Percentiles rank a stretch among this genome's conserved stretches.
Evolutionary conservation across 2,888 invertebrate genomes (phyloP).

Genomic region (Achlya flavicornis): DNA sequence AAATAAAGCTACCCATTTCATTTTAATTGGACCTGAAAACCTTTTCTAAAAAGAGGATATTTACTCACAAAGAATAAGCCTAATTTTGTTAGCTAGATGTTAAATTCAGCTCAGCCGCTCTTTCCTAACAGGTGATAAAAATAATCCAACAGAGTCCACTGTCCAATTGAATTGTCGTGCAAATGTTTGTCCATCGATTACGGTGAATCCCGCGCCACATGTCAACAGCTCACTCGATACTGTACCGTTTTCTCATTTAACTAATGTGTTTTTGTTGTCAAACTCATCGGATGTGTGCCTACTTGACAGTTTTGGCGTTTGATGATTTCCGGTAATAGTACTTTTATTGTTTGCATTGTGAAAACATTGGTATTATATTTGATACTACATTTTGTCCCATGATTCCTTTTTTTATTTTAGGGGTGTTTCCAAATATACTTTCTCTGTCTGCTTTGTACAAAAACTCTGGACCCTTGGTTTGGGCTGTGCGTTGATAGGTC

Average conservation of each 20-base stretch:
- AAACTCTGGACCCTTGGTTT: too few species aligned
- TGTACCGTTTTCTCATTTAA: constrained; percentile 9
- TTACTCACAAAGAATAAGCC: too few species aligned
- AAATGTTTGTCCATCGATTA: constrained; percentile 48
- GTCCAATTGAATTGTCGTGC: constrained; percentile 28
- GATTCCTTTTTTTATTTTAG: too few species aligned
- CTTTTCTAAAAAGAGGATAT: too few species aligned
- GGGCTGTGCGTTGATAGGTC: too few species aligned
- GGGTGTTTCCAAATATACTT: too few species aligned
- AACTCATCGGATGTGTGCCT: neutral
- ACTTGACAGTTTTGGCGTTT: constrained; percentile 10
- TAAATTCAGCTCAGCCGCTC: too few species aligned
- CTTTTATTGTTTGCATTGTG: neutral
- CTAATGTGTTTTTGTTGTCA: constrained; percentile 10
- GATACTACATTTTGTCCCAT: neutral
- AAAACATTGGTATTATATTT: neutral
- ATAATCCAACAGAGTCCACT: constrained; percentile 19
- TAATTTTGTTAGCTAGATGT: too few species aligned
- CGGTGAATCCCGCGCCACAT: constrained; percentile 29
- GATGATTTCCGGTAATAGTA: constrained; percentile 2
- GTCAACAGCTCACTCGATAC: constrained; percentile 28
- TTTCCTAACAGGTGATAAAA: neutral
- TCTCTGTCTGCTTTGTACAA: too few species aligned
- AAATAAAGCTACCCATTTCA: too few species aligned
- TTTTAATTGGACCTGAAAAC: too few species aligned